Evolutionary conservation across 1,140 invertebrate species (phyloP).

Genomic region (Oryctes rhinoceros): DNA sequence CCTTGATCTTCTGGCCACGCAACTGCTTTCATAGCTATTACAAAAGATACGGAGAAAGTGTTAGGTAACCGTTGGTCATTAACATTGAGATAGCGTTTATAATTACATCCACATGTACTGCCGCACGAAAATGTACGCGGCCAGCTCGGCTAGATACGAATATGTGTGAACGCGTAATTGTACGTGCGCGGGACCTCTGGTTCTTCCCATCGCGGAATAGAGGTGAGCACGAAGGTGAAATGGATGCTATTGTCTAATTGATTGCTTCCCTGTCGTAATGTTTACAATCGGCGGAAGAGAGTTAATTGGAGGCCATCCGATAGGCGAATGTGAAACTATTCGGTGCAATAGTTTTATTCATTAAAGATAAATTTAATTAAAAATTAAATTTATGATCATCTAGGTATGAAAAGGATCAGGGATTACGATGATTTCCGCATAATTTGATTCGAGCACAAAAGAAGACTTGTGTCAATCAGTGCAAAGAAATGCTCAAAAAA

Average conservation of each 20-base stretch:
- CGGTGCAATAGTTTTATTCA: no score
- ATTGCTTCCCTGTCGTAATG: neutral
- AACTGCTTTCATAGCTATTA: conserved; percentile 25
- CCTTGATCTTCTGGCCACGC: conserved; percentile 24
- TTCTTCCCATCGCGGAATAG: neutral
- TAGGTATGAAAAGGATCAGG: no score
- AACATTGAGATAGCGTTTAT: conserved; percentile 9
- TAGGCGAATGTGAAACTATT: no score
- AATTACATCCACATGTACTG: neutral
- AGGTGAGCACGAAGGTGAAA: neutral
- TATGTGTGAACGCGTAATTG: neutral
- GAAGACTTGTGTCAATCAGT: no score
- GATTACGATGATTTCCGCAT: no score
- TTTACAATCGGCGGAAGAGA: neutral
- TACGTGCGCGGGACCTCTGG: neutral
- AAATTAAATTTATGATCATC: no score
- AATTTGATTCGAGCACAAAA: no score
- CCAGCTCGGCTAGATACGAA: neutral
- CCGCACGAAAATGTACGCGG: neutral
- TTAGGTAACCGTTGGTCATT: conserved; percentile 23
- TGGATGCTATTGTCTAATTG: neutral
- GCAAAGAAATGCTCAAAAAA: no score
- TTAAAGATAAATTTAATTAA: no score
- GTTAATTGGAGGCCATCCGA: no score
- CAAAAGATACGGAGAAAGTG: conserved; percentile 31